Evolutionary conservation across 2,797 vertebrate genomes (phyloP).

Genomic region (Artibeus lituratus): DNA sequence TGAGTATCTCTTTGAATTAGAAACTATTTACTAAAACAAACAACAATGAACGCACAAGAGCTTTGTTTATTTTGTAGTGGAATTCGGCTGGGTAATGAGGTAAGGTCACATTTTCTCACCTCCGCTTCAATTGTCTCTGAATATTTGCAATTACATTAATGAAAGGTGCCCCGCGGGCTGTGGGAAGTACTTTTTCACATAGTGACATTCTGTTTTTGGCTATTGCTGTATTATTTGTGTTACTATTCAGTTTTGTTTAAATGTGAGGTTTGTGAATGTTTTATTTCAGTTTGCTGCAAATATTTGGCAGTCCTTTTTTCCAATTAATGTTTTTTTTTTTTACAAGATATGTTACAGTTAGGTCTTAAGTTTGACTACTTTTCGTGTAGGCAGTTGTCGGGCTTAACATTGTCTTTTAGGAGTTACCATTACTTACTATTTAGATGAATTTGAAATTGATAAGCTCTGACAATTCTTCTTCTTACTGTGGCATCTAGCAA

Average conservation of each 20-base stretch:
- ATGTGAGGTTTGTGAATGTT: not conserved
- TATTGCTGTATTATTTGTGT: not conserved
- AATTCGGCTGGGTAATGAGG: not conserved
- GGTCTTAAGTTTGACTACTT: not conserved
- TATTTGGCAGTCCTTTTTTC: not conserved
- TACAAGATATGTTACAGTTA: not conserved
- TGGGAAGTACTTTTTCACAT: not conserved
- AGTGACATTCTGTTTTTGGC: not conserved
- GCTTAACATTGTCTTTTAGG: fast-evolving
- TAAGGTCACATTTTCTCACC: not conserved
- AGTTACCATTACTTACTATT: not conserved
- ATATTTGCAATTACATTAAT: not conserved
- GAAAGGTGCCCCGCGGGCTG: not conserved
- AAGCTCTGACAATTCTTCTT: not conserved
- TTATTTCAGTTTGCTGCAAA: not conserved
- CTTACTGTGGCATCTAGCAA: not conserved
- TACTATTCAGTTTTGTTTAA: not conserved
- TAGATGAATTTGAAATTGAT: not conserved
- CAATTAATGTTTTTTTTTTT: not conserved
- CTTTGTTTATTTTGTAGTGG: not conserved
- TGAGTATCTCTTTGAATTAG: not conserved
- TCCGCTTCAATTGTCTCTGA: not conserved
- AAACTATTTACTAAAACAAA: slow-evolving; percentile 25
- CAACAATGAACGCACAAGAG: not conserved
- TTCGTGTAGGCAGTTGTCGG: not conserved